Conservation (phyloP, 1,140 invertebrate species). For the Nylanderia fulva region DNA sequence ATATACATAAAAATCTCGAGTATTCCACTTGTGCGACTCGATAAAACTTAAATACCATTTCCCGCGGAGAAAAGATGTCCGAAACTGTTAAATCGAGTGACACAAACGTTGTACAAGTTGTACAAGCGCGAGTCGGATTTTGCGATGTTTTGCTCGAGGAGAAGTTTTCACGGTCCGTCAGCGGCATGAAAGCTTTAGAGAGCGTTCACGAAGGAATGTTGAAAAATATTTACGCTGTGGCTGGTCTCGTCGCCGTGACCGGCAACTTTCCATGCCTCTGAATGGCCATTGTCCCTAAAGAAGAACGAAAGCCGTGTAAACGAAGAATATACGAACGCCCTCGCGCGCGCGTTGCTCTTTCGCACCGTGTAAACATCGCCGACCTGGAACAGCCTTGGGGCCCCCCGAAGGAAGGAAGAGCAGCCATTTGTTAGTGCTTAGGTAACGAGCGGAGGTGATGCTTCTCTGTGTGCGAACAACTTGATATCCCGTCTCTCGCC, state of each 20-base stretch:
- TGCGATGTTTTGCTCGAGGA: not conserved
- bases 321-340: slow-evolving; percentile 57
- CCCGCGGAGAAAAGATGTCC: not conserved
- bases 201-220: slow-evolving; percentile 32
- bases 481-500: slow-evolving; percentile 25
- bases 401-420: slow-evolving; percentile 66
- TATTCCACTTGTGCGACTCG: not conserved
- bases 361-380: slow-evolving; percentile 65
- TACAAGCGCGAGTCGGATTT: not conserved
- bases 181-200: slow-evolving; percentile 49
- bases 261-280: slow-evolving; percentile 41
- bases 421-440: slow-evolving; percentile 70
- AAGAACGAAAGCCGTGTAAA: slow-evolving; percentile 64
- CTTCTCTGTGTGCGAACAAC: slow-evolving; percentile 38
- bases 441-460: slow-evolving; percentile 63
- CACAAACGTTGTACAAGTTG: not conserved
- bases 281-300: slow-evolving; percentile 64
- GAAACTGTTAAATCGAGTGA: not conserved
- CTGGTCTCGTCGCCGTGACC: slow-evolving; percentile 37
- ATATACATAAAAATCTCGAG: not conserved
- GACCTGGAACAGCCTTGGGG: slow-evolving; percentile 69
- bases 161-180: slow-evolving; percentile 31
- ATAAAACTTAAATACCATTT: not conserved
- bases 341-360: slow-evolving; percentile 56
- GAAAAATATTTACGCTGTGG: slow-evolving; percentile 55